Percentiles rank a stretch among this genome's conserved stretches.
phyloP scores from a whole-genome alignment of 92 coral and sea anemone species.

The Epizoanthus scotinus region DNA sequence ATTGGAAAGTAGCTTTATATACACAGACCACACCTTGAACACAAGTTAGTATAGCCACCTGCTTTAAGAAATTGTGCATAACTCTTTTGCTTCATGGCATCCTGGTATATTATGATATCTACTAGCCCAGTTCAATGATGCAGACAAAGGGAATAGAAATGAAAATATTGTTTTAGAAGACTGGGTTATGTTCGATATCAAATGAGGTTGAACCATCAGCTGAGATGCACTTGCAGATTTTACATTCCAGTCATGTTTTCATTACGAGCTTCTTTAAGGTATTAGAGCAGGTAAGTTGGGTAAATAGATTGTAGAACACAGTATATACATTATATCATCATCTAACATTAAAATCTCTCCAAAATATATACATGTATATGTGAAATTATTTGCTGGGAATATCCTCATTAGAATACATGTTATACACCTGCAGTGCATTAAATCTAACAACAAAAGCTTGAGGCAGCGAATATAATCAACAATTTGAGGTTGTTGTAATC shows the following conservation, averaged over 20 bases:
- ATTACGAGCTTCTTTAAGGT: slow-evolving; percentile 34
- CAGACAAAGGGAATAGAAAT: neutral
- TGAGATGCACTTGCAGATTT: slow-evolving; percentile 34
- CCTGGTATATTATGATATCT: neutral
- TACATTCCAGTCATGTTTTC: slow-evolving; percentile 25
- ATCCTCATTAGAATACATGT: no score
- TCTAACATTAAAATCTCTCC: no score
- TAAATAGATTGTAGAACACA: neutral
- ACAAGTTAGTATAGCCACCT: slow-evolving; percentile 14
- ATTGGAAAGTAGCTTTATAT: neutral
- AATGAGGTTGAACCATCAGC: neutral
- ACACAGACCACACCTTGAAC: slow-evolving; percentile 30
- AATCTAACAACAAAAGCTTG: no score
- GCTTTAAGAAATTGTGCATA: neutral
- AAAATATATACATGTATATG: no score
- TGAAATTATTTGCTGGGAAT: no score
- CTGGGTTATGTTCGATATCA: neutral
- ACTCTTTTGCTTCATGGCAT: neutral
- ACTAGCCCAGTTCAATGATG: neutral
- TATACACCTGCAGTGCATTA: no score
- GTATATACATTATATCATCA: no score
- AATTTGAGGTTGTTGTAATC: no score
- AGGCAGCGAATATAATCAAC: no score
- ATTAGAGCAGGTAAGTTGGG: slow-evolving; percentile 18
- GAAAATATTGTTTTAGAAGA: no score